Evolutionary conservation across 2,888 invertebrate species (phyloP).

Genomic region (Flexamia atlantica): DNA sequence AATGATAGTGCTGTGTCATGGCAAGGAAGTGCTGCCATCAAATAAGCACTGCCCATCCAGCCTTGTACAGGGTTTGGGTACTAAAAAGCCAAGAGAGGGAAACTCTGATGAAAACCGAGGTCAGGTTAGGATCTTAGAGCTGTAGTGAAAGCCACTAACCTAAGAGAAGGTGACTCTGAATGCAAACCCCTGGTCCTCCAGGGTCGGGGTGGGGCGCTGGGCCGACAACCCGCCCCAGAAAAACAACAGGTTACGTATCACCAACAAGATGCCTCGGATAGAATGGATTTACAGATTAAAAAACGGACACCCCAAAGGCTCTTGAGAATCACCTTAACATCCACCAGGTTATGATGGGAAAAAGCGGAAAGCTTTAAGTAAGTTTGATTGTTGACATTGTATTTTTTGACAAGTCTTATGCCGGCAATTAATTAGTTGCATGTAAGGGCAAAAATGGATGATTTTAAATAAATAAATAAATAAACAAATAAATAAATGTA

Average conservation of each 20-base stretch:
- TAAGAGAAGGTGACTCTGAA: conserved; percentile 49
- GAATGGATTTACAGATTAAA: not conserved
- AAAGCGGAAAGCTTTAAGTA: too few species aligned
- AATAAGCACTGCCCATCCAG: not conserved
- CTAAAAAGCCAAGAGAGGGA: conserved; percentile 41
- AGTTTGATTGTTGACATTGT: too few species aligned
- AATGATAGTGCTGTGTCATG: conserved; percentile 23
- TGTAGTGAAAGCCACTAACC: conserved; percentile 31
- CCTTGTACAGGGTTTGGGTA: conserved; percentile 30
- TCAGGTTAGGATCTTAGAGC: conserved; percentile 13
- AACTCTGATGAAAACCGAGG: conserved; percentile 45
- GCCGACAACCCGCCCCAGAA: conserved; percentile 54
- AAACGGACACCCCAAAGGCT: not conserved
- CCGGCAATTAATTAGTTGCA: too few species aligned
- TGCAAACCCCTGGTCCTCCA: conserved; percentile 59
- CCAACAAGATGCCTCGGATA: conserved; percentile 17
- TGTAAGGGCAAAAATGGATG: too few species aligned
- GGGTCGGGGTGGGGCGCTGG: conserved; percentile 58
- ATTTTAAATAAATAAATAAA: too few species aligned
- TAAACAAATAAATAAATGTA: too few species aligned
- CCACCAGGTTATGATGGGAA: too few species aligned
- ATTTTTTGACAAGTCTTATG: too few species aligned
- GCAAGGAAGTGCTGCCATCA: conserved; percentile 4
- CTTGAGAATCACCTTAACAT: conserved; percentile 18
- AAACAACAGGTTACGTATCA: conserved; percentile 29